Conservation (phyloP, 2,888 invertebrate genomes). For the Meiosimyza platycephala region DNA sequence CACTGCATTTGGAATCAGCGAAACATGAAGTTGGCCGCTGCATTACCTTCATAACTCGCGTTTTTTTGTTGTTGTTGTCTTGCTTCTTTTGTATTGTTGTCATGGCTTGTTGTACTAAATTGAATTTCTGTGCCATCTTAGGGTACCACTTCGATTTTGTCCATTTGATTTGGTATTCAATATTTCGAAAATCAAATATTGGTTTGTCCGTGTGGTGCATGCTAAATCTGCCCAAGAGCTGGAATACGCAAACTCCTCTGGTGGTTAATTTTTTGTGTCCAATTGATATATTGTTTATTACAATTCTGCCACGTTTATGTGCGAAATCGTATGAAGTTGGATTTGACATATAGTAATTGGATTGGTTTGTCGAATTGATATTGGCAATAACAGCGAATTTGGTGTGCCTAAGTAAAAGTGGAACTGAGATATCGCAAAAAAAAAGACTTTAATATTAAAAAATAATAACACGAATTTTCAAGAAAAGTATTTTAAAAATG, state of each 20-base stretch:
- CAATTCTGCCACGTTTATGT: constrained; percentile 1
- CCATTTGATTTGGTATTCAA: neutral
- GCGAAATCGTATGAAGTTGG: neutral
- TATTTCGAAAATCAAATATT: constrained; percentile 32
- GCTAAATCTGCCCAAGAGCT: neutral
- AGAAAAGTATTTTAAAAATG: too few species aligned
- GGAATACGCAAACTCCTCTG: neutral
- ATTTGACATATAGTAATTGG: too few species aligned
- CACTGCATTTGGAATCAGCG: too few species aligned
- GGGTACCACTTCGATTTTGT: neutral
- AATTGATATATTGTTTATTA: constrained; percentile 32
- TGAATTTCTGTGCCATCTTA: neutral
- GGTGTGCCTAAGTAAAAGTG: too few species aligned
- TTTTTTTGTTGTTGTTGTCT: neutral
- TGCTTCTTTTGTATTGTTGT: neutral
- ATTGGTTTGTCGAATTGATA: too few species aligned
- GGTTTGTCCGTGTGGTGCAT: constrained; percentile 23
- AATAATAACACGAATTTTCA: too few species aligned
- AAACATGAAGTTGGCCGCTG: neutral
- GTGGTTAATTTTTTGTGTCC: constrained; percentile 28
- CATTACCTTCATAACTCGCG: constrained; percentile 23
- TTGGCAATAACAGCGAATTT: too few species aligned
- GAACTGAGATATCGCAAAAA: too few species aligned
- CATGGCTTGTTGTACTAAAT: neutral
- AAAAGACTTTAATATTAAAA: too few species aligned